phyloP scores from a whole-genome alignment of 2,888 invertebrate species.

The Oxyteleia sp. region DNA sequence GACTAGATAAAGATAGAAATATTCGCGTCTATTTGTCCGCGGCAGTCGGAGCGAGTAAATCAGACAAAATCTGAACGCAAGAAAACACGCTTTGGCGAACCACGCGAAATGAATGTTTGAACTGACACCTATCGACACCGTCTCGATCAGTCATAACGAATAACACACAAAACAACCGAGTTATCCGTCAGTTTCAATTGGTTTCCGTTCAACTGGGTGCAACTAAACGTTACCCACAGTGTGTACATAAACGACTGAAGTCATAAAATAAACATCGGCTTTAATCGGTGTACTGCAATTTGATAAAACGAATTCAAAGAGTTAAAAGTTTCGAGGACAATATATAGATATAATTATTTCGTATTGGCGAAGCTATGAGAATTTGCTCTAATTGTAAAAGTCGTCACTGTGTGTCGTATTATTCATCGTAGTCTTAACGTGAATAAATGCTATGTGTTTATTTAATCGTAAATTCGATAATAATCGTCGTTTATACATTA shows the following conservation, averaged over 20 bases:
- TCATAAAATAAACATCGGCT: slow-evolving; percentile 36
- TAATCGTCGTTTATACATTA: slow-evolving; percentile 63
- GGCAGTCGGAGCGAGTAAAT: background rate
- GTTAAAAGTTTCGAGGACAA: slow-evolving; percentile 74
- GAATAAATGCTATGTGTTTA: slow-evolving; percentile 51
- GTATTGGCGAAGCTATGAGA: slow-evolving; percentile 62
- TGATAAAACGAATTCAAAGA: slow-evolving; percentile 85
- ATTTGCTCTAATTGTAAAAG: slow-evolving; percentile 28
- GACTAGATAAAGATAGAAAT: slow-evolving; percentile 49
- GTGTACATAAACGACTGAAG: slow-evolving; percentile 31
- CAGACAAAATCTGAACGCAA: background rate
- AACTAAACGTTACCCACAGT: slow-evolving; percentile 29
- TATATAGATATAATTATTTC: slow-evolving; percentile 43
- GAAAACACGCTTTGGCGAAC: background rate
- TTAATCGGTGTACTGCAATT: slow-evolving; percentile 81
- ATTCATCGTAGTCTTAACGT: slow-evolving; percentile 38
- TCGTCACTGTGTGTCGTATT: slow-evolving; percentile 35
- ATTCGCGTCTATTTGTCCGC: background rate
- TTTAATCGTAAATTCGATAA: slow-evolving; percentile 59
- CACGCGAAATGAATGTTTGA: background rate
- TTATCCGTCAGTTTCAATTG: slow-evolving; percentile 44
- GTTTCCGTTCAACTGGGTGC: slow-evolving; percentile 43
- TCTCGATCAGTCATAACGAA: slow-evolving; percentile 14
- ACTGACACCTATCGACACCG: slow-evolving; percentile 14
- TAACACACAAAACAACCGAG: background rate